These are phyloP conservation scores for Drosophila anomelani DNA, from an alignment of 2,888 invertebrate species.

Conservation along the genomic window DNA sequence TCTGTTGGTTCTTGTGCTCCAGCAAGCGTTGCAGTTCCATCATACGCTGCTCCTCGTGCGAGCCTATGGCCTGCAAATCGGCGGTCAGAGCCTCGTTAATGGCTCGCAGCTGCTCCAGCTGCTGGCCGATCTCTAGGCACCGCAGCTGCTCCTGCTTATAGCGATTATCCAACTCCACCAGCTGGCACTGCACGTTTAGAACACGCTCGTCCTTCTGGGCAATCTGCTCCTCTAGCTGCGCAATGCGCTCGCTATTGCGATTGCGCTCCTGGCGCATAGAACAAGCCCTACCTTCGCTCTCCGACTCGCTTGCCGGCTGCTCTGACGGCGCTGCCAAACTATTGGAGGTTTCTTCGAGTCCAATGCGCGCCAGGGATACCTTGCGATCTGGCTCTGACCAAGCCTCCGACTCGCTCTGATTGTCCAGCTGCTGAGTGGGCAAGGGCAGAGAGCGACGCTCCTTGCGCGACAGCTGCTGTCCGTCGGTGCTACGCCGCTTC, in stretches of 20 bases:
- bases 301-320: conserved; percentile 71
- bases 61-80: conserved; percentile 73
- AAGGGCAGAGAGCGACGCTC: conserved; percentile 82
- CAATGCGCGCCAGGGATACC: conserved; percentile 92
- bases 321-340: conserved; percentile 49
- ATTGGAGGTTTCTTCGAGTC: conserved; percentile 86
- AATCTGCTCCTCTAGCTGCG: conserved; percentile 84
- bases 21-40: conserved; percentile 49
- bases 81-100: conserved; percentile 77
- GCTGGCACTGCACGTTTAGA: conserved; percentile 81
- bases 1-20: conserved; percentile 53
- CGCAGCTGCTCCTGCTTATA: conserved; percentile 81
- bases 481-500: conserved; percentile 66
- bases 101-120: conserved; percentile 73
- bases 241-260: conserved; percentile 84
- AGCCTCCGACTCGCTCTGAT: conserved; percentile 90
- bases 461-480: conserved; percentile 65
- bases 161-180: conserved; percentile 83
- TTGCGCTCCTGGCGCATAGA: conserved; percentile 66
- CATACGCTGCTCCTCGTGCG: conserved; percentile 58
- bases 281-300: conserved; percentile 81
- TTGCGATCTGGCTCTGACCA: conserved; percentile 95
- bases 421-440: conserved; percentile 65
- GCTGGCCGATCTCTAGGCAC: conserved; percentile 72
- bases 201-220: conserved; percentile 85